A percentile compares a stretch with the other conserved stretches of the same genome.
These are phyloP conservation scores for Catalaphyllia jardinei DNA, from an alignment of 64 coral and sea anemone genomes.

Conservation along the genomic window DNA sequence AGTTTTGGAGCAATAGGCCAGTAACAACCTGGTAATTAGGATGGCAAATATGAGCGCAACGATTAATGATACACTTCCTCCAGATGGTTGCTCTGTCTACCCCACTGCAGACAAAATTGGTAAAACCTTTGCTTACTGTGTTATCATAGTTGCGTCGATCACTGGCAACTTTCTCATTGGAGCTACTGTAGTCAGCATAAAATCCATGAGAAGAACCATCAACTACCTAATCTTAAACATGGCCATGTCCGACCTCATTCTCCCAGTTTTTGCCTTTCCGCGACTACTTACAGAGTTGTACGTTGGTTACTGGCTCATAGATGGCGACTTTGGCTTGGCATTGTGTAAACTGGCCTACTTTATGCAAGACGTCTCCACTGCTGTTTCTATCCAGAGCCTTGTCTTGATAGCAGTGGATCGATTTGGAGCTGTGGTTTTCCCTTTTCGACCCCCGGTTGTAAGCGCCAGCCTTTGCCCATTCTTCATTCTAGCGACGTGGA, in stretches of 20 bases:
- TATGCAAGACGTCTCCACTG: slow-evolving; percentile 17
- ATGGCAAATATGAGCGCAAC: neutral
- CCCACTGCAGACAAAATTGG: neutral
- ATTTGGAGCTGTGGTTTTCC: slow-evolving; percentile 41
- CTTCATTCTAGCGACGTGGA: slow-evolving; percentile 11
- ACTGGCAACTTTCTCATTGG: slow-evolving; percentile 23
- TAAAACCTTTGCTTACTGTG: neutral
- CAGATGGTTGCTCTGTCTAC: neutral
- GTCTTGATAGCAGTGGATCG: slow-evolving; percentile 42
- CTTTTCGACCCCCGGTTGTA: slow-evolving; percentile 10
- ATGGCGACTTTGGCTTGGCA: neutral
- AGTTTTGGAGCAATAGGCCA: neutral
- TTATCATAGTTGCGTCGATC: neutral
- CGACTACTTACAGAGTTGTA: neutral
- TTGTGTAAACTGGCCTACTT: slow-evolving; percentile 24
- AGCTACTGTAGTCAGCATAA: slow-evolving; percentile 8
- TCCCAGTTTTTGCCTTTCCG: slow-evolving; percentile 25
- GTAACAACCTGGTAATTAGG: neutral
- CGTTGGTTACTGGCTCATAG: slow-evolving; percentile 20
- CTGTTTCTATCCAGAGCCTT: slow-evolving; percentile 21
- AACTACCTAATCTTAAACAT: slow-evolving; percentile 49
- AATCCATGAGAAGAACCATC: slow-evolving; percentile 32
- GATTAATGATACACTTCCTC: neutral
- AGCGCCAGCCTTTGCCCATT: slow-evolving; percentile 20
- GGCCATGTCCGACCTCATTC: slow-evolving; percentile 34